Evolutionary conservation across 2,797 vertebrate species (phyloP), one percentile per base, ranked within the genome.

Genomic region (Phoeniculus purpureus): DNA sequence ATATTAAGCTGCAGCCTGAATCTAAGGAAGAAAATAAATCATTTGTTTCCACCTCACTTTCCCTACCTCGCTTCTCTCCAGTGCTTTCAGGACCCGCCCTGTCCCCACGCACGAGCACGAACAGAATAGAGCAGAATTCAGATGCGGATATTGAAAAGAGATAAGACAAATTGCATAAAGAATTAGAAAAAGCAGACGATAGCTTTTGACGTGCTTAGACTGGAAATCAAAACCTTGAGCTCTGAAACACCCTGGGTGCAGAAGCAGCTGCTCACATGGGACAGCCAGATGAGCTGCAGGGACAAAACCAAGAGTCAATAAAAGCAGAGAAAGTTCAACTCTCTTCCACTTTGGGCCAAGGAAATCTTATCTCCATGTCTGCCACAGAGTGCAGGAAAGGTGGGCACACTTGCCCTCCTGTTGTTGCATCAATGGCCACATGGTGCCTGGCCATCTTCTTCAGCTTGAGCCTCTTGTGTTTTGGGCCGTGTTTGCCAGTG

Each of bases 131-230:
- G 75, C 75, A 80, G 72, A 58, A 48, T 65, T 77, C 90, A 78
- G 62, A 58, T 25, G n/a, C 3, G 2, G 93, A 90, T 90, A 93
- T 87, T 87, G 64, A 76, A 77, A 67, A 85, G 55, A 96, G 88
- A 90, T 92, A 93, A 94, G 81, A 87, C 50, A 90, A 87, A 85
- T 9, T 50, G 40, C 51, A 87, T 37, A 52, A 84, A 89, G 67
- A 91, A 88, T 40, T 23, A 79, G 29, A 78, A 81, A 77, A 74
- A 91, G 48, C 27, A 82, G 51, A 48, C 1, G 0, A 77, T 19
- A n/a, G 75, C 51, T 94, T 92, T 59, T 80, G 79, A 90, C 0
- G 0, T 85, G 73, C 73, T 68, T 52, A 59, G 72, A 88, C 32
- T 82, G 17, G 45, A 80, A 95, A 87, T 56, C 29, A 82, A 31